phyloP scores from a whole-genome alignment of 2,888 invertebrate species.

The Lithophane ornitopus region DNA sequence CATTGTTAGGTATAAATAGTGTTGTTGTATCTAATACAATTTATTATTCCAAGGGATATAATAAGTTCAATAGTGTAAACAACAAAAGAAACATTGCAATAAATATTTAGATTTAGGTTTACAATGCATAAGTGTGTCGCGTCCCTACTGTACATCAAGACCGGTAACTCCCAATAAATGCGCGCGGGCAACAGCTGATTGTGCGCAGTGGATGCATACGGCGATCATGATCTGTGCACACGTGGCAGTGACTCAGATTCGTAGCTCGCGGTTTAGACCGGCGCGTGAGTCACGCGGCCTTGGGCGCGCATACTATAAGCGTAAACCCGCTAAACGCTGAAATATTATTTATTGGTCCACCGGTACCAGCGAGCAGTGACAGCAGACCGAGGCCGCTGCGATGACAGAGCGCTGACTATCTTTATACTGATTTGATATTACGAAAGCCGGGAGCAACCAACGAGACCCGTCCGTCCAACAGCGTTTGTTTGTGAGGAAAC shows the following conservation, averaged over 20 bases:
- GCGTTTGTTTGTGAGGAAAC: conserved; percentile 16
- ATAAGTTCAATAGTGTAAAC: conserved; percentile 20
- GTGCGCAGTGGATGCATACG: conserved; percentile 62
- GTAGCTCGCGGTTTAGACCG: conserved; percentile 78
- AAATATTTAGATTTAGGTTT: conserved; percentile 4
- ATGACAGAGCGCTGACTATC: conserved; percentile 70
- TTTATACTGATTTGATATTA: conserved; percentile 58
- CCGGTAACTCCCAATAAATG: conserved; percentile 45
- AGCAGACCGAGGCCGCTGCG: conserved; percentile 76
- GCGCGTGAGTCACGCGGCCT: conserved; percentile 87
- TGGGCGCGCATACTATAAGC: conserved; percentile 77
- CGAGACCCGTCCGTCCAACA: conserved; percentile 28
- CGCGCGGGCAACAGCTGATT: conserved; percentile 69
- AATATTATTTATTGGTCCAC: conserved; percentile 86
- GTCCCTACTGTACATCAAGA: conserved; percentile 30
- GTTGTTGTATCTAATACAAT: conserved; percentile 13
- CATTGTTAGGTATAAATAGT: conserved; percentile 19
- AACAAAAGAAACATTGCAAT: not conserved
- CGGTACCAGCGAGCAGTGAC: conserved; percentile 75
- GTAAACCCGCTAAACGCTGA: conserved; percentile 81
- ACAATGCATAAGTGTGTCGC: conserved; percentile 8
- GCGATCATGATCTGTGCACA: conserved; percentile 68
- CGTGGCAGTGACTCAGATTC: conserved; percentile 79
- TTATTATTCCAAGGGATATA: conserved; percentile 22
- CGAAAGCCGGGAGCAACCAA: conserved; percentile 52